A percentile compares a stretch with the other conserved stretches of the same genome.
phyloP scores from a whole-genome alignment of 1,140 invertebrate genomes.

The Caerostris extrusa region DNA sequence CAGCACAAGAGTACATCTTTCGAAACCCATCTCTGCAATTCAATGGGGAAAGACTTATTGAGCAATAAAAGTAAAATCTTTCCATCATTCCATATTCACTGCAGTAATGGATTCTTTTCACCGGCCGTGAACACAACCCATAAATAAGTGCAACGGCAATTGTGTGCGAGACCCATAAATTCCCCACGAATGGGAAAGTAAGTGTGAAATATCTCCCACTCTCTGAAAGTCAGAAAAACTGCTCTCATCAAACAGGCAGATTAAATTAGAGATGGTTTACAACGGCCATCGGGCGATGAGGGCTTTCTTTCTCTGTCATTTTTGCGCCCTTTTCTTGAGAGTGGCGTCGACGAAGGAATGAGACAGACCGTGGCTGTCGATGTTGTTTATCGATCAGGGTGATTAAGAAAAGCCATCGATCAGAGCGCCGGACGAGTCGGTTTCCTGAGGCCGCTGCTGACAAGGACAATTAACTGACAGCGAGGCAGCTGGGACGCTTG shows the following conservation, averaged over 20 bases:
- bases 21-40: not conserved
- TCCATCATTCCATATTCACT: not conserved
- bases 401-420: constrained; percentile 55
- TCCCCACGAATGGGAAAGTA: not conserved
- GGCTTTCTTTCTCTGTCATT: not conserved
- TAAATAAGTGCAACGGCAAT: constrained; percentile 16
- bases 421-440: not conserved
- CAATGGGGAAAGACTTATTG: constrained; percentile 3
- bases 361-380: constrained; percentile 40
- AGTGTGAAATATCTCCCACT: constrained; percentile 30
- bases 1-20: not conserved
- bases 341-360: not conserved
- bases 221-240: not conserved
- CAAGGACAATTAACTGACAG: constrained; percentile 67
- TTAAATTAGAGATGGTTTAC: constrained; percentile 49
- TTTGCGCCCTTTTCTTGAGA: constrained; percentile 16
- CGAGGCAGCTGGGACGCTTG: constrained; percentile 32
- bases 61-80: constrained; percentile 27
- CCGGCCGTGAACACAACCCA: not conserved
- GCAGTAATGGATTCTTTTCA: not conserved
- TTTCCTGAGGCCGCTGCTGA: constrained; percentile 1
- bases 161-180: not conserved
- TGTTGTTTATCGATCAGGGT: constrained; percentile 67
- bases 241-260: constrained; percentile 3
- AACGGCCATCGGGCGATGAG: not conserved